Evolutionary conservation across 2,113 vertebrate species (phyloP), one percentile per base, ranked within the genome.

Genomic region (Odontophorus gujanensis): DNA sequence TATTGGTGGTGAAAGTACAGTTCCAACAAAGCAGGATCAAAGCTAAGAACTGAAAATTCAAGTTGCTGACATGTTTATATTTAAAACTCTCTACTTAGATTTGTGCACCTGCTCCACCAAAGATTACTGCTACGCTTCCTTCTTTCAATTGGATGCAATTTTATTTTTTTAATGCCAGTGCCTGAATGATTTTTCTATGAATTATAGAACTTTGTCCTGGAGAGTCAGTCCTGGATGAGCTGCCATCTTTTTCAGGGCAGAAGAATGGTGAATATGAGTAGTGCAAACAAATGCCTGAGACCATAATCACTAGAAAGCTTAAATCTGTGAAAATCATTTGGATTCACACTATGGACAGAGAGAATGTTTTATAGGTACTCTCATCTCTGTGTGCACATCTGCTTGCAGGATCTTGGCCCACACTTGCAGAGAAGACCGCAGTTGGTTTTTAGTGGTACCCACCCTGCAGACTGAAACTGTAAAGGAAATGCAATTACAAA

Each of bases 21-120:
- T 42, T 47, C 67, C 68, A 85, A 17, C n/a, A 62, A 92, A 84
- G n/a, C 55, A 90, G 22, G 90, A 96, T 57, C 89, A 95, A 97
- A 85, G 11, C 47, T 6, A 53, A 53, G 51, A 53, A 28, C 30
- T 80, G 73, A 80, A 18, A 91, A 48, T 19, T 48, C 26, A 1
- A 4, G 3, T 34, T 43, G 26, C 4, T 61, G 43, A 13, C 43
- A 22, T 66, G 30, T 65, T 86, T 65, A 13, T 43, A 32, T 63
- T 81, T 51, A 85, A 68, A 88, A 57, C 6, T 18, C 21, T 61
- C 9, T 71, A 38, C 22, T 11, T 15, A 76, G 32, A 50, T 26
- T 38, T 38, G 11, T 57, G 43, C 30, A 65, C 25, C 38, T 71
- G 48, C 40, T 50, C 8, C 43, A 17, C 22, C 19, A 61, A 43